These are phyloP conservation scores for Merops nubicus DNA, from an alignment of 2,113 vertebrate species.

Conservation along the genomic window DNA sequence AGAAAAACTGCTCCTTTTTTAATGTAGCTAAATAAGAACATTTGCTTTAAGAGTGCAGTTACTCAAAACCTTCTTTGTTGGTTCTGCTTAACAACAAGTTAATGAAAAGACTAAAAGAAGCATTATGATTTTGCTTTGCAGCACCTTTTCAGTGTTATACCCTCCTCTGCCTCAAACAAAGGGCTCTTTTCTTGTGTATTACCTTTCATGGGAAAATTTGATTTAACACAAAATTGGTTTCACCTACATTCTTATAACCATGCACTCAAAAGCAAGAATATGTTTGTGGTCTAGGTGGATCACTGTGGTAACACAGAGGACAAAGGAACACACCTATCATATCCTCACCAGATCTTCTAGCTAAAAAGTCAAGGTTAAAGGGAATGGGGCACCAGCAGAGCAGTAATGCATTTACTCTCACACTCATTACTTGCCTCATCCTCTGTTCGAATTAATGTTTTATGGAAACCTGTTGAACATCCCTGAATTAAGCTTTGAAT, in stretches of 20 bases:
- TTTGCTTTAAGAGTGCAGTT: neutral
- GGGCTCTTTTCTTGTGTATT: neutral
- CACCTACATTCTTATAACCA: neutral
- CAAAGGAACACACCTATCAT: neutral
- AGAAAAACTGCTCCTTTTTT: neutral
- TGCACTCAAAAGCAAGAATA: neutral
- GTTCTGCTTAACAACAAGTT: neutral
- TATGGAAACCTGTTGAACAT: neutral
- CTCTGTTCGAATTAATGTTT: neutral
- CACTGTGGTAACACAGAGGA: neutral
- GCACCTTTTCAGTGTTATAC: neutral
- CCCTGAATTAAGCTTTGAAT: neutral
- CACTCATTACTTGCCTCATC: neutral
- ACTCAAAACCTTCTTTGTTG: neutral
- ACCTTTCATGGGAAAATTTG: neutral
- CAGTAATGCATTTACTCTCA: neutral
- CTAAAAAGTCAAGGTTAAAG: neutral
- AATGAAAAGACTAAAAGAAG: neutral
- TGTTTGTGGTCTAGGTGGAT: neutral
- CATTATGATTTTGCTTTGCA: neutral
- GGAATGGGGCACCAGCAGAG: neutral
- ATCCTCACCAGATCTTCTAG: neutral
- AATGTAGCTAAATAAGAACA: neutral
- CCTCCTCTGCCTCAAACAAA: neutral
- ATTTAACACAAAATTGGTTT: neutral